Base-by-base conservation (phyloP, 2,797 vertebrate genomes). In the Holocentrus rufus region DNA sequence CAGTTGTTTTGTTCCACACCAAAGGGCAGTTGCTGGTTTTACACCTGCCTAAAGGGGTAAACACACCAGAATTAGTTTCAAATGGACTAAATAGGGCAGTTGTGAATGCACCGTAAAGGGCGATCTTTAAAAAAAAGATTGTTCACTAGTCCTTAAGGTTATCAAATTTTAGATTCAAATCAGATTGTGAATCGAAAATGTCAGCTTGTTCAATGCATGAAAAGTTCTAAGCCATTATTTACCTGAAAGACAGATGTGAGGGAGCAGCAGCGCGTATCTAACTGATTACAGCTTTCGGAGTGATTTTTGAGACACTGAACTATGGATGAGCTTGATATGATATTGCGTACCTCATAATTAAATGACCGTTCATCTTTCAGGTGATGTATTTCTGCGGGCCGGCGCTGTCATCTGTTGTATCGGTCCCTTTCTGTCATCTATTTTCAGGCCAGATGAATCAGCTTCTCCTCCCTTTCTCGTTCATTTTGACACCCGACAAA, bases 401-500 rank as follows among this genome's bases (percentile, higher is more conserved):
- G 68, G 65, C 61, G 77, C 79, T 59, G 64, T 79, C 47, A 65
- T 67, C 72, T 47, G 77, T 88, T 80, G 81, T 79, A 74, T 84
- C 68, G 15, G 76, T 72, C 75, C 44, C 71, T 72, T 75, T 65
- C 81, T 72, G 82, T 88, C 86, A 85, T 89, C 90, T 90, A 85
- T 91, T 92, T 91, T 86, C 82, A 73, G 85, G 76, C 82, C 85
- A 82, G 78, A 90, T 91, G 88, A 92, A 92, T 91, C 89, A 87
- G 87, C 75, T 69, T 88, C 87, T 87, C 76, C 76, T 90, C 70
- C 85, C 75, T 81, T 88, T 86, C 89, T 87, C 85, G 87, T 93
- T 90, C 89, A 88, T 93, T 93, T 87, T 93, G 92, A 93, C 92
- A 93, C 88, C 89, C 89, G 90, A 92, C 91, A 93, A 92, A 94